Percentiles rank a stretch among this genome's conserved stretches.
phyloP scores from a whole-genome alignment of 2,888 invertebrate genomes.

The Tenodera sinensis region DNA sequence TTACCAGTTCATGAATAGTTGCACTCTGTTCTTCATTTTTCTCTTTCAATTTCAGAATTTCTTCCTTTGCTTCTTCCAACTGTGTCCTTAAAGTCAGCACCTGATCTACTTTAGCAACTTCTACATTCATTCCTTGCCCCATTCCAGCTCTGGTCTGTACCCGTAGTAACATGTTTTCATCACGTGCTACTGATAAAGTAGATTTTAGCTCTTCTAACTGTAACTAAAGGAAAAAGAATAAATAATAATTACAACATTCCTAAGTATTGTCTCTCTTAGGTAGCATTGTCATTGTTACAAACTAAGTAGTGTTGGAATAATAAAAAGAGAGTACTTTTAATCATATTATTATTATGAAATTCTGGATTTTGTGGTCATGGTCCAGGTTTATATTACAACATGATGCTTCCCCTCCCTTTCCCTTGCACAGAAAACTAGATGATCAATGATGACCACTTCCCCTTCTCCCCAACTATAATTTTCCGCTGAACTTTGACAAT shows the following conservation, averaged over 20 bases:
- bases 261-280: neutral
- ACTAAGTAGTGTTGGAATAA: too few relatives aligned
- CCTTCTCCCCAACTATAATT: too few relatives aligned
- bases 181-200: slow-evolving; percentile 71
- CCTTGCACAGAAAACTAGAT: too few relatives aligned
- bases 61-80: neutral
- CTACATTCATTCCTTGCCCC: neutral
- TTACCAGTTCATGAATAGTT: neutral
- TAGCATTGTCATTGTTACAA: too few relatives aligned
- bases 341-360: neutral
- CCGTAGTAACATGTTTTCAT: slow-evolving; percentile 82
- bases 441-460: too few relatives aligned
- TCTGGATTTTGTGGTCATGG: too few relatives aligned
- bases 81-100: too few relatives aligned
- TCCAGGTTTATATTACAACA: too few relatives aligned
- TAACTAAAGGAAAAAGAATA: slow-evolving; percentile 35
- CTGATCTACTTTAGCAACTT: neutral
- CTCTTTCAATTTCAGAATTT: neutral
- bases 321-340: slow-evolving; percentile 33
- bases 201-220: slow-evolving; percentile 64
- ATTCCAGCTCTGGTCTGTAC: slow-evolving; percentile 46
- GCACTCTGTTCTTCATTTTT: slow-evolving; percentile 36
- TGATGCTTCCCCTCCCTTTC: too few relatives aligned
- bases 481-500: too few relatives aligned
- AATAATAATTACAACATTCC: neutral